Evolutionary conservation across 2,113 vertebrate genomes (phyloP).

Genomic region (Urocolius indicus): DNA sequence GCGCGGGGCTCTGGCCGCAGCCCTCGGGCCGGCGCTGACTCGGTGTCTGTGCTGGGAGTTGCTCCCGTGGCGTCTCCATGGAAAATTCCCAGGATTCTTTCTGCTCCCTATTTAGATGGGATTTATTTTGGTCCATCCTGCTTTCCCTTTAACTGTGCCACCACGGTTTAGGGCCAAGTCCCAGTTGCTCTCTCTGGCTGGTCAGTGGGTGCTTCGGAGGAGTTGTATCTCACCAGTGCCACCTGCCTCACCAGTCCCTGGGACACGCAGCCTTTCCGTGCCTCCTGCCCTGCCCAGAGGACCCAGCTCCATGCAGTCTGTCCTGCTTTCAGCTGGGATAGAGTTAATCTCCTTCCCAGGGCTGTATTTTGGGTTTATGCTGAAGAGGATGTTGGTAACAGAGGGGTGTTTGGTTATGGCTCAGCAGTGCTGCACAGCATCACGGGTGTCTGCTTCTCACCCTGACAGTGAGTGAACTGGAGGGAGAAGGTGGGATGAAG

Average conservation of each 20-base stretch:
- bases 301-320: not conserved
- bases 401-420: no score
- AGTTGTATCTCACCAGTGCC: not conserved
- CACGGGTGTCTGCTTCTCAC: no score
- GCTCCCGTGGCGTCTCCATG: not conserved
- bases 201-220: not conserved
- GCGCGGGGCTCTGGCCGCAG: not conserved
- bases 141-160: slow-evolving; percentile 8
- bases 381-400: no score
- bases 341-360: no score
- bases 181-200: not conserved
- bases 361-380: no score
- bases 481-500: no score
- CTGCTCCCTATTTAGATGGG: not conserved
- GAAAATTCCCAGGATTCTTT: slow-evolving; percentile 31
- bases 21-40: not conserved
- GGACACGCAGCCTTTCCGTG: not conserved
- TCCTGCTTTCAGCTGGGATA: no score
- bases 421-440: no score
- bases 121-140: slow-evolving; percentile 3
- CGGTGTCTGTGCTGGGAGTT: not conserved
- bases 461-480: no score
- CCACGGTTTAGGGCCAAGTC: not conserved
- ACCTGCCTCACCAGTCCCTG: not conserved
- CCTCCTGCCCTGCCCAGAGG: not conserved